Base-by-base conservation (phyloP, 2,888 invertebrate species). In the Rotaria socialis region DNA sequence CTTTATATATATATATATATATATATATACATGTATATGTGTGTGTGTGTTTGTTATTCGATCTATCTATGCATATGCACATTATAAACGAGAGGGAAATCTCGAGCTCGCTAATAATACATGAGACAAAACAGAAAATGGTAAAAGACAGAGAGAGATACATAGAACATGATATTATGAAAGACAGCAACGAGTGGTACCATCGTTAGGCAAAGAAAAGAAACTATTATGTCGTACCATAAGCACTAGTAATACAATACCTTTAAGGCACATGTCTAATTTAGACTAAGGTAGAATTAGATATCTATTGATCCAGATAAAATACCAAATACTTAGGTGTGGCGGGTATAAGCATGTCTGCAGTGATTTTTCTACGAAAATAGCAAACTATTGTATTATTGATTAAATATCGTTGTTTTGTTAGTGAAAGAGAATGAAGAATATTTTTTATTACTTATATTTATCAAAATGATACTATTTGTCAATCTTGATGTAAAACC, bases 61-160 rank as follows among this genome's bases (percentile, higher is more conserved):
- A 67, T 67, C 67, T 27, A 67, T 67, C 67, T 67, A 67, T 67
- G 35, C 67, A 67, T 67, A 67, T 41, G 35, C 35, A 41, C 27
- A 67, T 35, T 35, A 67, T 14, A 67, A 67, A 67, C 27, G 27
- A 67, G 41, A 67, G 67, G 19, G n/a, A 67, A 67, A 67, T 67
- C 19, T 16, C 67, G 19, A 67, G 67, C 67, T 67, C 67, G 35
- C 19, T 67, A 41, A 35, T 27, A 35, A 35, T 67, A 19, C 11
- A 67, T 27, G n/a, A 67, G 10, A 67, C 67, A 27, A 35, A 24
- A 67, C 35, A 24, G 50, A 50, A 50, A 50, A 50, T 14, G 50
- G 50, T 14, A 50, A 50, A 67, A 67, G 67, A 67, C 19, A 67
- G n/a, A 41, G 6, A 67, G 35, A 50, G 50, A 50, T 50, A 4